These are phyloP conservation scores for Boloria selene DNA, from an alignment of 2,888 invertebrate genomes.

Conservation along the genomic window DNA sequence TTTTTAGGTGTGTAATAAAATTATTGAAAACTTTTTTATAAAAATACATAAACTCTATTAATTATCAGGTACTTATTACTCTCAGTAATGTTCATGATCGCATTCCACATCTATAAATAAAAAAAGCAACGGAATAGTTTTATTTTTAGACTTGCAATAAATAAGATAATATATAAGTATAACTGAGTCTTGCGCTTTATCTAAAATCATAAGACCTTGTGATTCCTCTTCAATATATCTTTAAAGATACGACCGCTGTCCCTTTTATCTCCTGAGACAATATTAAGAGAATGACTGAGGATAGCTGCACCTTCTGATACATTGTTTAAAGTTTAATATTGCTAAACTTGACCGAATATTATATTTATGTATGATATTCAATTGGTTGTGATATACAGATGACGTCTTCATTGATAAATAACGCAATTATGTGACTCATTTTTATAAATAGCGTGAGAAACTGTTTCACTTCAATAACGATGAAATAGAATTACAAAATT, in stretches of 20 bases:
- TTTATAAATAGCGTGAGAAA: slow-evolving; percentile 17
- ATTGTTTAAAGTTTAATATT: background rate
- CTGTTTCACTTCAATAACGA: slow-evolving; percentile 1
- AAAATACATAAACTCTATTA: too few relatives aligned
- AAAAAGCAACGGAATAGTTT: too few relatives aligned
- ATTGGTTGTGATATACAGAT: slow-evolving; percentile 21
- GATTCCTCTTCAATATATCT: slow-evolving; percentile 25
- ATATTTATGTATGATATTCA: too few relatives aligned
- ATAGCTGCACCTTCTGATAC: background rate
- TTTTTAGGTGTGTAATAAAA: too few relatives aligned
- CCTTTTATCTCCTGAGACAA: slow-evolving; percentile 29
- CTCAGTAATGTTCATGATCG: too few relatives aligned
- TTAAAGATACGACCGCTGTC: slow-evolving; percentile 28
- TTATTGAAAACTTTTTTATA: too few relatives aligned
- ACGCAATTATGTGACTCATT: slow-evolving; percentile 8
- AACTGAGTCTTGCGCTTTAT: slow-evolving; percentile 19
- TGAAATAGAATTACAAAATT: slow-evolving; percentile 5
- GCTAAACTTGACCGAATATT: too few relatives aligned
- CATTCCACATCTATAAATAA: too few relatives aligned
- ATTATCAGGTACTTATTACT: too few relatives aligned
- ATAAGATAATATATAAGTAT: slow-evolving; percentile 5
- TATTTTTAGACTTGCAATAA: too few relatives aligned
- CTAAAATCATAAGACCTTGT: slow-evolving; percentile 31
- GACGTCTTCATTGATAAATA: slow-evolving; percentile 15
- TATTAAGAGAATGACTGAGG: background rate